phyloP scores from a whole-genome alignment of 1,140 invertebrate genomes.

The Cecropterus lyciades region DNA sequence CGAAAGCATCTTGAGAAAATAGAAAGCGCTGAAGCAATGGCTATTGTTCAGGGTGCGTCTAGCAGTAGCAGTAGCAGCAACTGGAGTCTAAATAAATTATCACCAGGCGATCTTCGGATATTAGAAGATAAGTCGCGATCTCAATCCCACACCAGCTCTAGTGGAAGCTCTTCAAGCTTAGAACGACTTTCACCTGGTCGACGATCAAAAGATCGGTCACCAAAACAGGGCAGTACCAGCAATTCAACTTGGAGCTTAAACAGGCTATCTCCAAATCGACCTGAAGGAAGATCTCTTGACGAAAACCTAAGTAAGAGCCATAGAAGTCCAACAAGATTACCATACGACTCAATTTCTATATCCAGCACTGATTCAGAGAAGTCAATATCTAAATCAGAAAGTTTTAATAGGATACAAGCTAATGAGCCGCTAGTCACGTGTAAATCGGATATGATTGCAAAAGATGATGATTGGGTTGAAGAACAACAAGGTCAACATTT shows the following conservation, averaged over 20 bases:
- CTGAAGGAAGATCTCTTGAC: slow-evolving; percentile 79
- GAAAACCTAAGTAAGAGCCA: slow-evolving; percentile 77
- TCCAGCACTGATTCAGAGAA: slow-evolving; percentile 83
- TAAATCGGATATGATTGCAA: slow-evolving; percentile 80
- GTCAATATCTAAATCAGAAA: slow-evolving; percentile 82
- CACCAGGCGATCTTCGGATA: slow-evolving; percentile 83
- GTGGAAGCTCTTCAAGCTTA: slow-evolving; percentile 81
- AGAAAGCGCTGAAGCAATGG: slow-evolving; percentile 78
- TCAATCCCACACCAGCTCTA: slow-evolving; percentile 81
- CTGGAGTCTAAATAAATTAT: slow-evolving; percentile 83
- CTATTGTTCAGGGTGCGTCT: slow-evolving; percentile 78
- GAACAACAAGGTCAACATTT: slow-evolving; percentile 89
- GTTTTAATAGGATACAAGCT: slow-evolving; percentile 78
- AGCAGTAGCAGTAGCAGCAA: slow-evolving; percentile 82
- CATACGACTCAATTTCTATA: slow-evolving; percentile 81
- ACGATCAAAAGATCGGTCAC: slow-evolving; percentile 81
- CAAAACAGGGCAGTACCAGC: slow-evolving; percentile 80
- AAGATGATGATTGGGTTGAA: slow-evolving; percentile 81
- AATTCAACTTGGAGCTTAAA: slow-evolving; percentile 83
- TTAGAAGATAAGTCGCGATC: slow-evolving; percentile 84
- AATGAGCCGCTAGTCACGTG: slow-evolving; percentile 81
- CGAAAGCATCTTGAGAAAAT: slow-evolving; percentile 79
- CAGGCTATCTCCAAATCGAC: slow-evolving; percentile 78
- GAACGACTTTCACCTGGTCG: slow-evolving; percentile 80
- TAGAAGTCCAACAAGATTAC: slow-evolving; percentile 77